A percentile compares a stretch with the other conserved stretches of the same genome.
Evolutionary conservation across 1,140 invertebrate genomes (phyloP).

Genomic region (Adelges cooleyi): DNA sequence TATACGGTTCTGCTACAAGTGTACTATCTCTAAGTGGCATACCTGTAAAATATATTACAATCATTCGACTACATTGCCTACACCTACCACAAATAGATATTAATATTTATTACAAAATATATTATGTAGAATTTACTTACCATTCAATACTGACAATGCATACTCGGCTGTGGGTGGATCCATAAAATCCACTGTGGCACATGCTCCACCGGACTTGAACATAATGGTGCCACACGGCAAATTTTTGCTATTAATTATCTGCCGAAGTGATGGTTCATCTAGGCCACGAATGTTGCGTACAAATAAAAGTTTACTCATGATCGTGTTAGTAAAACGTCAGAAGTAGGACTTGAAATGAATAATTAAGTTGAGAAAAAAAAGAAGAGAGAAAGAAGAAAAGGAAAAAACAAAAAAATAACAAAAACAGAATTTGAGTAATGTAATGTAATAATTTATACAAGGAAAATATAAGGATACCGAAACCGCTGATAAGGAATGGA

Average conservation of each 20-base stretch:
- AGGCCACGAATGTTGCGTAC: conserved; percentile 14
- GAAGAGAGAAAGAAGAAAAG: neutral
- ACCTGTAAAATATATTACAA: conserved; percentile 3
- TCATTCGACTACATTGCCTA: too few species aligned
- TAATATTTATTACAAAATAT: neutral
- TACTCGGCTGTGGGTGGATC: conserved; percentile 13
- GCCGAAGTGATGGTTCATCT: conserved; percentile 3
- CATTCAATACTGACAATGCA: conserved; percentile 1
- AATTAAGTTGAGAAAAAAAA: too few species aligned
- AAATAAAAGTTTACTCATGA: conserved; percentile 23
- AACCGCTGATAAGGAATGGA: conserved; percentile 19
- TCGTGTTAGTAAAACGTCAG: neutral
- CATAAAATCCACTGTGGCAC: conserved; percentile 22
- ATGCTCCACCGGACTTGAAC: conserved; percentile 15
- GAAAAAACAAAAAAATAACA: neutral
- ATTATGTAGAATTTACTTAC: too few species aligned
- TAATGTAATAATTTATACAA: too few species aligned
- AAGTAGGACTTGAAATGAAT: neutral
- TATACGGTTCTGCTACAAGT: conserved; percentile 5
- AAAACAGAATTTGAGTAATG: neutral
- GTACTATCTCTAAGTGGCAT: conserved; percentile 7
- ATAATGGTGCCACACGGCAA: conserved; percentile 23
- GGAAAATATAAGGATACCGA: conserved; percentile 3
- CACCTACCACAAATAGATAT: neutral
- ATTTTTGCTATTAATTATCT: conserved; percentile 12